Evolutionary conservation across 1,140 invertebrate genomes (phyloP), one percentile per base, ranked within the genome.

Genomic region (Dryas iulia): DNA sequence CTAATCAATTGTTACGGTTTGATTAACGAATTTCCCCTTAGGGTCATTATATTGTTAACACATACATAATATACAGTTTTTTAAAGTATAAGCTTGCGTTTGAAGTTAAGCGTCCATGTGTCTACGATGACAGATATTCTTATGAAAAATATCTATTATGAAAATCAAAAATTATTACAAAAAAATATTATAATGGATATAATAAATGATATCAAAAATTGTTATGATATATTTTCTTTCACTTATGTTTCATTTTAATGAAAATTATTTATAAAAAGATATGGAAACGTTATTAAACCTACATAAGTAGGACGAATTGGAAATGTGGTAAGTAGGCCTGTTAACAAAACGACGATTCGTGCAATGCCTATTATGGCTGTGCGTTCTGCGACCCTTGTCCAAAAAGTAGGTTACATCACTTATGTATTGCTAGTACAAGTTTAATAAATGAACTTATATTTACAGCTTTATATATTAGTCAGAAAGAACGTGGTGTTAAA

Each of bases 331-430:
- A 85, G 78, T 79, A 59, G 79, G 76, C 71, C 81, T 82, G 79
- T 83, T 79, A 81, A 78, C 77, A 79, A 64, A 77, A 79, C 74
- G 73, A 80, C 80, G 80, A 72, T 71, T 86, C 86, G 82, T 89
- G 84, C 76, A 72, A 81, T 81, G 76, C 83, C 82, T 86, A 88
- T 86, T 88, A 87, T 63, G 74, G 73, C 59, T 76, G 71, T 47
- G 70, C 64, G 71, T 69, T 82, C 83, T 84, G 84, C 77, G 81
- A 83, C 75, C 78, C 78, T 72, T 75, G 72, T 80, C 78, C 72
- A 77, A 81, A 85, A 83, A 76, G 78, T 82, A 76, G 73, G 81
- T 86, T 86, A 82, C 76, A 82, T 80, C 79, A 82, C 73, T 73
- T 74, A 67, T 69, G 69, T 66, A 63, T 69, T 64, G 64, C n/a